Percentiles rank a stretch among this genome's conserved stretches.
Evolutionary conservation across 2,113 vertebrate genomes (phyloP).

Genomic region (Nesogale talazaci): DNA sequence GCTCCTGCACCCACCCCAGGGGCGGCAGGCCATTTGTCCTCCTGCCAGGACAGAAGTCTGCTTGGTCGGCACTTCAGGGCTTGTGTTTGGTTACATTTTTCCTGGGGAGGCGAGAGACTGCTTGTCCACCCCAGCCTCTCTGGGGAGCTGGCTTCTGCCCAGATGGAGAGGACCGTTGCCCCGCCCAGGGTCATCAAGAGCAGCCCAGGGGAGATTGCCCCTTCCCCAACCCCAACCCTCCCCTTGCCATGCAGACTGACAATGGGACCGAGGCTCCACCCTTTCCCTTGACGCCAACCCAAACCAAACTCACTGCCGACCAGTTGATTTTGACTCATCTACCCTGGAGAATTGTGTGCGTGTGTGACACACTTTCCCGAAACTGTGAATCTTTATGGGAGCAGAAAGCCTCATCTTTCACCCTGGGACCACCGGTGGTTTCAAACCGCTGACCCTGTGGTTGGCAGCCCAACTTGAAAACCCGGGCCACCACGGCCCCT

Average conservation of each 20-base stretch:
- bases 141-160: neutral
- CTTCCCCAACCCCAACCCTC: neutral
- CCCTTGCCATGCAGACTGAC: fast-evolving
- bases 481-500: too few relatives aligned
- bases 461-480: neutral
- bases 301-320: neutral
- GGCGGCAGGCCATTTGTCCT: neutral
- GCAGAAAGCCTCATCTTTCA: too few relatives aligned
- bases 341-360: neutral
- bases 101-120: neutral
- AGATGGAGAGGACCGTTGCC: neutral
- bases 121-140: neutral
- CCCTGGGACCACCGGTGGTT: neutral
- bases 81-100: neutral
- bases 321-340: neutral
- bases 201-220: neutral
- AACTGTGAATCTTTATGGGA: too few relatives aligned
- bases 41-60: too few relatives aligned
- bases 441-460: neutral
- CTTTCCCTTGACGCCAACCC: too few relatives aligned
- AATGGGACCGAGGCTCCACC: neutral
- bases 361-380: too few relatives aligned
- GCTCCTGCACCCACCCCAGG: neutral
- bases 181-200: neutral
- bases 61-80: neutral